Evolutionary conservation across 2,113 vertebrate genomes (phyloP).

Genomic region (Odobenus rosmarus): DNA sequence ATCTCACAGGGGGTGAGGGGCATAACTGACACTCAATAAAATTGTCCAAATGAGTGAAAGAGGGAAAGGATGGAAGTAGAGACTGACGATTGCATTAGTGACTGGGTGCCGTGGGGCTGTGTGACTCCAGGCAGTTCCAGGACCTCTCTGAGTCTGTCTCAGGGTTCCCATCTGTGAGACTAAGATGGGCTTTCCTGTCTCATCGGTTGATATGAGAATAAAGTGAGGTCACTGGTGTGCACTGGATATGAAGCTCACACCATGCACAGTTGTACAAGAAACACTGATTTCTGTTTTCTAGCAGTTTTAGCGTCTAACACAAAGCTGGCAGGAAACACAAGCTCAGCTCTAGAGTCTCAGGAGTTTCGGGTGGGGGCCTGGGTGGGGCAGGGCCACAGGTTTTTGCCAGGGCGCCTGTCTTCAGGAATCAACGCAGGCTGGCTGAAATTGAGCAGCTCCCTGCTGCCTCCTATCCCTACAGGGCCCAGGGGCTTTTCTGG

Average conservation of each 20-base stretch:
- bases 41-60: background rate
- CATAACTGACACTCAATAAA: background rate
- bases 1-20: background rate
- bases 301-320: background rate
- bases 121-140: background rate
- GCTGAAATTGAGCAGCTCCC: background rate
- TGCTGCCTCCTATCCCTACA: accelerated
- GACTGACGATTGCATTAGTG: background rate
- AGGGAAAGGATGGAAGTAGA: background rate
- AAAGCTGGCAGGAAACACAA: background rate
- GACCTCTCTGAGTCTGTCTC: background rate
- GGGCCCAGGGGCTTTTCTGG: background rate
- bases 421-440: background rate
- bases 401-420: accelerated
- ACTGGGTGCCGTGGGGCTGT: background rate
- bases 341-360: background rate
- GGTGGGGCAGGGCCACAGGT: background rate
- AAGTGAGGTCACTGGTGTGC: background rate
- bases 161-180: background rate
- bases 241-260: background rate
- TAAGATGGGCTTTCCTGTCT: background rate
- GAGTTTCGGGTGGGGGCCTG: background rate
- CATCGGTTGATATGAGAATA: background rate
- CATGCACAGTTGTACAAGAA: background rate
- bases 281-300: background rate